Conservation (phyloP, 2,797 vertebrate genomes). For the Hylomyscus alleni region DNA sequence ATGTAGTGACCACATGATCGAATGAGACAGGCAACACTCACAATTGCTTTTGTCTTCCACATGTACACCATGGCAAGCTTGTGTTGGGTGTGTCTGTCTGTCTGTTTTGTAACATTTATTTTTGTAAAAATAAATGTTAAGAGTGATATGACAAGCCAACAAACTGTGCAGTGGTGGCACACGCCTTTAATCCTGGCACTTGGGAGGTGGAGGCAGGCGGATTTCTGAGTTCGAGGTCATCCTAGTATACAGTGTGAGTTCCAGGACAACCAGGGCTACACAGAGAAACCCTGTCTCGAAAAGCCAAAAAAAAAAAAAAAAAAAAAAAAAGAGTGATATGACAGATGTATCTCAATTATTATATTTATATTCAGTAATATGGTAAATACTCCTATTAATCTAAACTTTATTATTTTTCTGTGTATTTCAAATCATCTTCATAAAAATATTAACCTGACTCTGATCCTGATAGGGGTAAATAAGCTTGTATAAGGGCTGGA, state of each 20-base stretch:
- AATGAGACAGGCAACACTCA: not conserved
- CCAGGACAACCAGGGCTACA: no score
- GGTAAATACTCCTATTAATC: constrained; percentile 10
- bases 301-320: no score
- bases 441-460: not conserved
- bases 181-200: no score
- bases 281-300: no score
- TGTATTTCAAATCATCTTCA: not conserved
- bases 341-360: not conserved
- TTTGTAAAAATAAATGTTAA: not conserved
- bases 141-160: not conserved
- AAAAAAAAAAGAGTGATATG: not conserved
- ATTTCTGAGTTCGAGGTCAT: no score
- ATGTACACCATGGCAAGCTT: not conserved
- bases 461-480: no score
- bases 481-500: no score
- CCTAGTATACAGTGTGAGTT: no score
- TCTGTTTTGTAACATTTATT: no score
- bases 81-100: not conserved
- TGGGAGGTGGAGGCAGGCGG: no score
- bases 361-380: constrained; percentile 31
- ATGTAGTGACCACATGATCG: not conserved
- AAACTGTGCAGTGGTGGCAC: no score
- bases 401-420: constrained; percentile 11
- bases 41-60: not conserved